Percentiles rank a stretch among this genome's conserved stretches.
These are phyloP conservation scores for Pheosia gnoma DNA, from an alignment of 2,888 invertebrate genomes.

Conservation along the genomic window DNA sequence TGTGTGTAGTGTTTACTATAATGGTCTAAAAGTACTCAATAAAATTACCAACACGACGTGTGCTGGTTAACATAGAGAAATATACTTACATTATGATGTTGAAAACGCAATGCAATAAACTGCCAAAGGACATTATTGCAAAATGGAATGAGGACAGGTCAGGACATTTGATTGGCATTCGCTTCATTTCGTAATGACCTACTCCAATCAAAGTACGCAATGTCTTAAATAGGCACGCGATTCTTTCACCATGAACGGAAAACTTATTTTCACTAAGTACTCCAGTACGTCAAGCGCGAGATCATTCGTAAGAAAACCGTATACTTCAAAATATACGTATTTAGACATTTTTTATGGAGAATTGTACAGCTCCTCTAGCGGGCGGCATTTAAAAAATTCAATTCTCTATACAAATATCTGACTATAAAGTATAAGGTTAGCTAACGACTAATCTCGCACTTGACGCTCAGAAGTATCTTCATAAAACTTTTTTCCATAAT, in stretches of 20 bases:
- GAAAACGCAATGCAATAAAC: neutral
- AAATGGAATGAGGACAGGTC: neutral
- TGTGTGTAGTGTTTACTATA: neutral
- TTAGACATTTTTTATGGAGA: too few species aligned
- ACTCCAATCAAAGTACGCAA: neutral
- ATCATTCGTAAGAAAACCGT: too few species aligned
- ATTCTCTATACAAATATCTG: too few species aligned
- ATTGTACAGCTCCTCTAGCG: too few species aligned
- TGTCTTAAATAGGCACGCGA: too few species aligned
- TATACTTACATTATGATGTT: neutral
- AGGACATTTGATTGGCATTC: neutral
- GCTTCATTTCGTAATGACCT: neutral
- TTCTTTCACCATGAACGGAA: neutral
- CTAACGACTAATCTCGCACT: too few species aligned
- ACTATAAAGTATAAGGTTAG: too few species aligned
- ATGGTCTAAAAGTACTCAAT: neutral
- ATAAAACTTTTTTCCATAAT: slow-evolving; percentile 20
- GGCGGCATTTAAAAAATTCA: too few species aligned
- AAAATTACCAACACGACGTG: neutral
- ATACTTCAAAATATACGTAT: too few species aligned
- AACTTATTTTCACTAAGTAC: too few species aligned
- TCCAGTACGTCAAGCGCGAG: too few species aligned
- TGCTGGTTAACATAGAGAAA: neutral
- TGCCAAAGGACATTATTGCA: neutral
- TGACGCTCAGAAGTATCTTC: too few species aligned